Evolutionary conservation across 2,888 invertebrate species (phyloP).

Genomic region (Eupithecia pulchellata): DNA sequence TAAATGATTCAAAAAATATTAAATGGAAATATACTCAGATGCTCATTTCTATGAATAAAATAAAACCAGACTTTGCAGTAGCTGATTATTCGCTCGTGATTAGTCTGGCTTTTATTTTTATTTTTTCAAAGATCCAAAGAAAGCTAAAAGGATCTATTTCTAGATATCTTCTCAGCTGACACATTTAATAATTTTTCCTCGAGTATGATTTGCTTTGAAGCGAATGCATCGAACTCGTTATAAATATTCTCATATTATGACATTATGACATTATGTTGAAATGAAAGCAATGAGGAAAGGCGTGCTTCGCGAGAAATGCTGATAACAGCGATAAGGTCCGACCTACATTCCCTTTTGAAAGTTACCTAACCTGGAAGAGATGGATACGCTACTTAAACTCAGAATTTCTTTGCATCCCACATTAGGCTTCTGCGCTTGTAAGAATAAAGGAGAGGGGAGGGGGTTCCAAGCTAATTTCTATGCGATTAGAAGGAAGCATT

Average conservation of each 20-base stretch:
- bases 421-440: background rate
- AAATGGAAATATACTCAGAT: too few species aligned
- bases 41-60: too few species aligned
- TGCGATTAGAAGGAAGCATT: background rate
- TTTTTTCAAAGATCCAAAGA: too few species aligned
- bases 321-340: constrained; percentile 71
- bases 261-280: constrained; percentile 23
- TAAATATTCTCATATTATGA: constrained; percentile 4
- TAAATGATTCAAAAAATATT: too few species aligned
- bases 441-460: background rate
- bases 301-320: constrained; percentile 54
- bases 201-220: background rate
- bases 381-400: constrained; percentile 1
- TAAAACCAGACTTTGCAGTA: too few species aligned
- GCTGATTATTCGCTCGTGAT: too few species aligned
- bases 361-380: constrained; percentile 68
- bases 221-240: background rate
- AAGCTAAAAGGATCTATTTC: too few species aligned
- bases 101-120: too few species aligned
- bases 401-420: background rate
- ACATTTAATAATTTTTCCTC: too few species aligned
- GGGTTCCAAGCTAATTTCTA: too few species aligned
- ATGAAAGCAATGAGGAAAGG: constrained; percentile 44
- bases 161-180: too few species aligned
- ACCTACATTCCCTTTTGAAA: constrained; percentile 65